Conservation (phyloP, 1,140 invertebrate genomes). For the Hirudo medicinalis region DNA sequence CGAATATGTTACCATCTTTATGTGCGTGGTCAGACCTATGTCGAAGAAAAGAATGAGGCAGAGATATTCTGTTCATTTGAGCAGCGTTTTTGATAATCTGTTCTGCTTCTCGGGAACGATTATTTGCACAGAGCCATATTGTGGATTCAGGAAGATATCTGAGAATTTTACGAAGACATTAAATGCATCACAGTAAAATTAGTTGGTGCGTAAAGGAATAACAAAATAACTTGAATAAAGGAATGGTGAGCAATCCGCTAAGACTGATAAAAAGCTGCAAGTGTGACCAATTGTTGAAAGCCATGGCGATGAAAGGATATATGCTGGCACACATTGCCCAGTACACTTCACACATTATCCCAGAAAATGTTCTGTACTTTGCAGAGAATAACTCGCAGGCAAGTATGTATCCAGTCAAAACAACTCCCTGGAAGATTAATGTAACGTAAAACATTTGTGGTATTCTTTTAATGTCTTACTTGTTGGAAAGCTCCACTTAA, state of each 20-base stretch:
- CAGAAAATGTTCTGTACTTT: slow-evolving; percentile 13
- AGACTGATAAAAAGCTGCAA: slow-evolving; percentile 20
- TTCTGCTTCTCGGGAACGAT: slow-evolving; percentile 25
- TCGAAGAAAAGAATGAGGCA: slow-evolving; percentile 8
- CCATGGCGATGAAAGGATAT: slow-evolving; percentile 14
- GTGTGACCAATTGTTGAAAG: slow-evolving; percentile 20
- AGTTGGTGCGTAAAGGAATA: too few relatives aligned
- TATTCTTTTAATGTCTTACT: not conserved
- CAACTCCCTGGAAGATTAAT: not conserved
- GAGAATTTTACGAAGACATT: not conserved
- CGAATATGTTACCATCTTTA: not conserved
- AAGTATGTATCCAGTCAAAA: slow-evolving; percentile 1
- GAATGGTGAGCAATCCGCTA: slow-evolving; percentile 11
- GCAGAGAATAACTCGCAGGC: slow-evolving; percentile 6
- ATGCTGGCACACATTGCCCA: not conserved
- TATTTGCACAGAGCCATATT: slow-evolving; percentile 26
- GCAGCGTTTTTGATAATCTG: slow-evolving; percentile 25
- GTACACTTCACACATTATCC: not conserved
- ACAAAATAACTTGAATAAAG: slow-evolving; percentile 3
- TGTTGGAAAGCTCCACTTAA: slow-evolving; percentile 17
- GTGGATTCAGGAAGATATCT: slow-evolving; percentile 27
- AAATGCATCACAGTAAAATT: too few relatives aligned
- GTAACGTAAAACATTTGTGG: not conserved
- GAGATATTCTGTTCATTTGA: slow-evolving; percentile 14
- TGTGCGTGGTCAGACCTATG: too few relatives aligned